These are phyloP conservation scores for Aromia moschata DNA, from an alignment of 2,888 invertebrate genomes.

Conservation along the genomic window DNA sequence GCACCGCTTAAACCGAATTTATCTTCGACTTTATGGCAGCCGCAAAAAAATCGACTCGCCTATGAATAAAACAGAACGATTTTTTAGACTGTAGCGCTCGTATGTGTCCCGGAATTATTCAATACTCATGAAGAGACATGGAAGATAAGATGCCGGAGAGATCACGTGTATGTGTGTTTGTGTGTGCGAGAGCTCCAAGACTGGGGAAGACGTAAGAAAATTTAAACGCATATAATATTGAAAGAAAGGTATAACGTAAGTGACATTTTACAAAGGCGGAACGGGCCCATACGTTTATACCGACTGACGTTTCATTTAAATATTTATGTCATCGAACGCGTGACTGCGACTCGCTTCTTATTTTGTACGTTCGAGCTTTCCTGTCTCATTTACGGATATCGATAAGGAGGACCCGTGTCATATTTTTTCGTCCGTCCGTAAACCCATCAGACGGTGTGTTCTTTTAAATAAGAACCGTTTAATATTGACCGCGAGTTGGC, in stretches of 20 bases:
- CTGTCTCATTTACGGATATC: no score
- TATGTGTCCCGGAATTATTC: conserved; percentile 59
- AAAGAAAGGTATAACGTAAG: conserved; percentile 50
- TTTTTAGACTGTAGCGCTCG: conserved; percentile 57
- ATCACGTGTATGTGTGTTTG: conserved; percentile 59
- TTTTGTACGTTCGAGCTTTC: background rate
- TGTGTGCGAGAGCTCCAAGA: no score
- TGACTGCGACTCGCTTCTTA: background rate
- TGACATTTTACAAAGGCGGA: conserved; percentile 42
- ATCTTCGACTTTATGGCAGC: conserved; percentile 57
- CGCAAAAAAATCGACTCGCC: conserved; percentile 57
- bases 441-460: no score
- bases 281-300: conserved; percentile 40
- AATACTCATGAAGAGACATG: conserved; percentile 60
- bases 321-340: conserved; percentile 40
- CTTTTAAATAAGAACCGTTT: no score
- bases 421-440: no score
- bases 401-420: no score
- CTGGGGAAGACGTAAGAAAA: conserved; percentile 54
- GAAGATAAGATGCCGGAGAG: conserved; percentile 51
- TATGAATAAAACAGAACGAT: conserved; percentile 62
- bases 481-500: no score
- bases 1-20: conserved; percentile 54
- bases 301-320: conserved; percentile 42
- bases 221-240: conserved; percentile 55